Percentiles rank a stretch among this genome's conserved stretches.
phyloP scores from a whole-genome alignment of 2,797 vertebrate genomes.

The Xyrichtys novacula region DNA sequence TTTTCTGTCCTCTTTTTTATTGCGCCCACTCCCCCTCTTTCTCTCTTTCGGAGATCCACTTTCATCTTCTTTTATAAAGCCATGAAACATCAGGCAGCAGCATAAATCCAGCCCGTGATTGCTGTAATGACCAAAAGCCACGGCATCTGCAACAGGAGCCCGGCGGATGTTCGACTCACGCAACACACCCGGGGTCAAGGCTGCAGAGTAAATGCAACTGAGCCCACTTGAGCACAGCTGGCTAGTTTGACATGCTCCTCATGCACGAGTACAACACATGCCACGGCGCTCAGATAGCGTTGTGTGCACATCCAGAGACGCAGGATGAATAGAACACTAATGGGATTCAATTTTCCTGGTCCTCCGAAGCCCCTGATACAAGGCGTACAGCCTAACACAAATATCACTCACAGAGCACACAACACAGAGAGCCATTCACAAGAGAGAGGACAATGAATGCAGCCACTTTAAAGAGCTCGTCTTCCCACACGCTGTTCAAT shows the following conservation, averaged over 20 bases:
- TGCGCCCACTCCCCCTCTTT: background rate
- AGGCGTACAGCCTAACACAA: slow-evolving; percentile 63
- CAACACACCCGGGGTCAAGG: slow-evolving; percentile 37
- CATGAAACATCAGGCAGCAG: slow-evolving; percentile 69
- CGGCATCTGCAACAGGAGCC: slow-evolving; percentile 29
- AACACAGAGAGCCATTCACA: slow-evolving; percentile 63
- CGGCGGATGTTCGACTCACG: slow-evolving; percentile 11
- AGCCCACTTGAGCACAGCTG: slow-evolving; percentile 12
- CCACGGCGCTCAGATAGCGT: slow-evolving; percentile 34
- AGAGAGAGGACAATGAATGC: slow-evolving; percentile 56
- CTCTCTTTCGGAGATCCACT: slow-evolving; percentile 55
- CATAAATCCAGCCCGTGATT: slow-evolving; percentile 67
- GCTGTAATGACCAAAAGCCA: slow-evolving; percentile 58
- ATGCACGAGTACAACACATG: slow-evolving; percentile 30
- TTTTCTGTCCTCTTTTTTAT: background rate
- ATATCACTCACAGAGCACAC: slow-evolving; percentile 61
- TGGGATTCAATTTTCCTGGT: slow-evolving; percentile 70
- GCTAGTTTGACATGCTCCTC: slow-evolving; percentile 54
- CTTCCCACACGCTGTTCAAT: slow-evolving; percentile 43
- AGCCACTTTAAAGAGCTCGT: slow-evolving; percentile 30
- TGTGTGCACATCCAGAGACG: slow-evolving; percentile 52
- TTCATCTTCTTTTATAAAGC: slow-evolving; percentile 77
- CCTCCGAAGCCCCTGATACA: slow-evolving; percentile 53
- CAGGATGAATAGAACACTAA: slow-evolving; percentile 61
- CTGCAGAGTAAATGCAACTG: slow-evolving; percentile 18